phyloP scores from a whole-genome alignment of 2,888 invertebrate species.

The Erebia ligea region DNA sequence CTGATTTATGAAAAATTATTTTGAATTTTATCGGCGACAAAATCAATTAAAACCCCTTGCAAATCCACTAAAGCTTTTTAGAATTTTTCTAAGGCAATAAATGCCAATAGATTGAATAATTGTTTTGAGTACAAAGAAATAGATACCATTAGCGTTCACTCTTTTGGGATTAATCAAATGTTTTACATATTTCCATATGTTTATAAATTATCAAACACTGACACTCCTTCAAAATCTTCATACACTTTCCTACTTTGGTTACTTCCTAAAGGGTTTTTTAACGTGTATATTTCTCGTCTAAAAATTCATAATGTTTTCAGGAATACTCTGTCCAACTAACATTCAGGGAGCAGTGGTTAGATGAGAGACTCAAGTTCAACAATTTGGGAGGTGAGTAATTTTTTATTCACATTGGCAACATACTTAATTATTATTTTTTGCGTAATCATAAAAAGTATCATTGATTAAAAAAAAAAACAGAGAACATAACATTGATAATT shows the following conservation, averaged over 20 bases:
- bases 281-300: not conserved
- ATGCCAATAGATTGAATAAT: conserved; percentile 31
- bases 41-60: conserved; percentile 30
- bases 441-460: not conserved
- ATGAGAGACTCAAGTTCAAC: conserved; percentile 95
- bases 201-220: not conserved
- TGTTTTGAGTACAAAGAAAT: conserved; percentile 16
- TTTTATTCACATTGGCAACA: not conserved
- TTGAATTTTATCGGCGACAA: conserved; percentile 30
- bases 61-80: conserved; percentile 37
- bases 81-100: conserved; percentile 29
- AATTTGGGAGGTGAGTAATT: conserved; percentile 89
- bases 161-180: conserved; percentile 35
- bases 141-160: conserved; percentile 22
- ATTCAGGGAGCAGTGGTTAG: conserved; percentile 98
- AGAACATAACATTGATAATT: not conserved
- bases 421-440: not conserved
- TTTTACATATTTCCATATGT: not conserved
- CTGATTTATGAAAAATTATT: not conserved
- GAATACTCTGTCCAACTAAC: conserved; percentile 99
- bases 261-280: conserved; percentile 32
- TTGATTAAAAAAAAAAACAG: not conserved
- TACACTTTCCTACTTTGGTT: conserved; percentile 43
- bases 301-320: conserved; percentile 77
- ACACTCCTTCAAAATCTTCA: conserved; percentile 1